Percentiles rank a stretch among this genome's conserved stretches.
These are phyloP conservation scores for Trogon melanurus DNA, from an alignment of 2,113 vertebrate species.

Conservation along the genomic window DNA sequence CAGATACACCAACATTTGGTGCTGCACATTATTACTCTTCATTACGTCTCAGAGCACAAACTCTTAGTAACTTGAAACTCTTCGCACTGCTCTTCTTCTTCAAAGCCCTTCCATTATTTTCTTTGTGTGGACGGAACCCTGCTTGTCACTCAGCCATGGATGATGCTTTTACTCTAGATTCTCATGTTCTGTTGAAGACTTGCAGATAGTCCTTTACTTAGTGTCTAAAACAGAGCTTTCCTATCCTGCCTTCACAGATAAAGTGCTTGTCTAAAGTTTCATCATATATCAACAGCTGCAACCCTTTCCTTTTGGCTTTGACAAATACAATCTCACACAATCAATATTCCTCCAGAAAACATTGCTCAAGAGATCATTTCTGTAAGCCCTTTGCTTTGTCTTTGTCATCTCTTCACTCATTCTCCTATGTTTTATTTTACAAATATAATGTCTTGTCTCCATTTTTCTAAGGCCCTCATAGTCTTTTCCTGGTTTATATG, in stretches of 20 bases:
- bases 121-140: not conserved
- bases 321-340: not conserved
- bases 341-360: slow-evolving; percentile 13
- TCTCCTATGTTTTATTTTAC: not conserved
- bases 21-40: not conserved
- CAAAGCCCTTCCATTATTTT: not conserved
- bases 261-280: not conserved
- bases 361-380: not conserved
- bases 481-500: not conserved
- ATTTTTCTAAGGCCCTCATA: not conserved
- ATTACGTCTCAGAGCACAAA: not conserved
- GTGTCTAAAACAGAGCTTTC: not conserved
- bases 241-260: not conserved
- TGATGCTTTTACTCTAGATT: not conserved
- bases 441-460: not conserved
- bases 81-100: not conserved
- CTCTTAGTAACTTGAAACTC: not conserved
- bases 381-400: not conserved
- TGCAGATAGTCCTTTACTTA: not conserved
- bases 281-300: not conserved
- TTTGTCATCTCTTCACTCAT: not conserved
- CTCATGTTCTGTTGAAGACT: not conserved
- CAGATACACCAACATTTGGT: slow-evolving; percentile 29
- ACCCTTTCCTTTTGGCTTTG: not conserved
- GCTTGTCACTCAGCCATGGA: not conserved